Conservation (phyloP, 1,140 invertebrate species). For the Saccostrea glomerata region DNA sequence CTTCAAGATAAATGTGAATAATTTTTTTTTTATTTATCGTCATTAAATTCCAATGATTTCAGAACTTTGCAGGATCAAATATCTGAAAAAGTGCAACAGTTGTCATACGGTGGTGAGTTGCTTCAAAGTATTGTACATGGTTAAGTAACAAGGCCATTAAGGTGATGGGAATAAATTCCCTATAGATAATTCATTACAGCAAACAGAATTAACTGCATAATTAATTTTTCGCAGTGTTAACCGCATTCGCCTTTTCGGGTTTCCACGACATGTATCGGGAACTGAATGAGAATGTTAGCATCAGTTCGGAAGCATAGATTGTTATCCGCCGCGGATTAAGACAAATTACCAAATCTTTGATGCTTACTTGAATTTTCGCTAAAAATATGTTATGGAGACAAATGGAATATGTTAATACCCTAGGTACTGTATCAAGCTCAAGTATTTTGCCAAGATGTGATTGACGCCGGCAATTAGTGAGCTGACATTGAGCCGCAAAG, state of each 20-base stretch:
- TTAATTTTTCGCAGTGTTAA: not conserved
- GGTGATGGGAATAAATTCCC: not conserved
- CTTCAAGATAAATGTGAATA: not conserved
- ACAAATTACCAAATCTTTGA: not conserved
- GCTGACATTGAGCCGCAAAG: conserved; percentile 17
- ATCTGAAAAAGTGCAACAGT: not conserved
- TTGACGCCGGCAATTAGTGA: conserved; percentile 22
- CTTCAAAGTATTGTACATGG: not conserved
- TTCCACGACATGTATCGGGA: not conserved
- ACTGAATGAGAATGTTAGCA: not conserved
- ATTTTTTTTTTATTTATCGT: not conserved
- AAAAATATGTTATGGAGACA: conserved; percentile 12
- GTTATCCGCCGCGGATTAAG: not conserved
- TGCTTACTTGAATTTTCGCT: not conserved
- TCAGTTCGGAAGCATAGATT: not conserved
- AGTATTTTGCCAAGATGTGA: conserved; percentile 25
- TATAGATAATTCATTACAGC: conserved; percentile 19
- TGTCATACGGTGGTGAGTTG: not conserved
- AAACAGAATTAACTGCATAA: conserved; percentile 10
- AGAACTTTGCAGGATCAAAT: not conserved
- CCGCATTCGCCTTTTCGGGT: not conserved
- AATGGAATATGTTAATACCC: not conserved
- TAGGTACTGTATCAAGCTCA: not conserved
- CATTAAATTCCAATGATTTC: not conserved
- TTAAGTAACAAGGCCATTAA: not conserved